These are phyloP conservation scores for Meganola albula DNA, from an alignment of 2,888 invertebrate genomes.

Conservation along the genomic window DNA sequence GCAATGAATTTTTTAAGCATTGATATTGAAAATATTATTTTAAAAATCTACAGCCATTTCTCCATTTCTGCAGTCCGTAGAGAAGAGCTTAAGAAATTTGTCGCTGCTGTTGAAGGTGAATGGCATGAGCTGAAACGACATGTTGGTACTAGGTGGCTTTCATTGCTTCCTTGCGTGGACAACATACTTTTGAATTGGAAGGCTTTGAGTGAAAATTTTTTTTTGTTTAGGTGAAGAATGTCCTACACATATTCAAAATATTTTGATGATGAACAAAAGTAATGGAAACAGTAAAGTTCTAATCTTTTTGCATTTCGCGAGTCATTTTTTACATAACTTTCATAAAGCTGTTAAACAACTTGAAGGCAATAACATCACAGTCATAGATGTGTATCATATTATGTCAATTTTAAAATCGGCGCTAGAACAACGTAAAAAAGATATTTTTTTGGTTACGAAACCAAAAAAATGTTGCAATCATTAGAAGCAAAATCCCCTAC, in stretches of 20 bases:
- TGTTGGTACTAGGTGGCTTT: conserved; percentile 18
- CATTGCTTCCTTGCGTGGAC: conserved; percentile 13
- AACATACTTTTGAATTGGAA: conserved; percentile 15
- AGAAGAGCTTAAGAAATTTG: conserved; percentile 13
- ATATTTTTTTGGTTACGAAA: conserved; percentile 9
- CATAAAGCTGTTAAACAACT: conserved; percentile 16
- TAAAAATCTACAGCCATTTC: conserved; percentile 22
- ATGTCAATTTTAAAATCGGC: conserved; percentile 6
- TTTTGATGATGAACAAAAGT: conserved; percentile 15
- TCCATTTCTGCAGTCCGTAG: conserved; percentile 15
- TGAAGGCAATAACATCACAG: conserved; percentile 11
- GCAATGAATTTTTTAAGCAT: conserved; percentile 18
- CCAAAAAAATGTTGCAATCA: conserved; percentile 2
- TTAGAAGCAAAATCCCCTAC: conserved; percentile 1
- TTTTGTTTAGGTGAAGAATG: conserved; percentile 20
- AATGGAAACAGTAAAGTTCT: conserved; percentile 7
- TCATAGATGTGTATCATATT: conserved; percentile 1
- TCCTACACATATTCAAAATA: conserved; percentile 18
- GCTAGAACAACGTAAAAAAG: conserved; percentile 10
- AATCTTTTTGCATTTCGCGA: conserved; percentile 15
- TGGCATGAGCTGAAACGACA: conserved; percentile 20
- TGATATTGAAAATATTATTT: conserved; percentile 16
- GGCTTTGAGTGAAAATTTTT: conserved; percentile 21
- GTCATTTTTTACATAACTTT: conserved; percentile 15
- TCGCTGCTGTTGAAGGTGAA: conserved; percentile 21